phyloP scores from a whole-genome alignment of 1,140 invertebrate genomes.

The Sinonovacula constricta region DNA sequence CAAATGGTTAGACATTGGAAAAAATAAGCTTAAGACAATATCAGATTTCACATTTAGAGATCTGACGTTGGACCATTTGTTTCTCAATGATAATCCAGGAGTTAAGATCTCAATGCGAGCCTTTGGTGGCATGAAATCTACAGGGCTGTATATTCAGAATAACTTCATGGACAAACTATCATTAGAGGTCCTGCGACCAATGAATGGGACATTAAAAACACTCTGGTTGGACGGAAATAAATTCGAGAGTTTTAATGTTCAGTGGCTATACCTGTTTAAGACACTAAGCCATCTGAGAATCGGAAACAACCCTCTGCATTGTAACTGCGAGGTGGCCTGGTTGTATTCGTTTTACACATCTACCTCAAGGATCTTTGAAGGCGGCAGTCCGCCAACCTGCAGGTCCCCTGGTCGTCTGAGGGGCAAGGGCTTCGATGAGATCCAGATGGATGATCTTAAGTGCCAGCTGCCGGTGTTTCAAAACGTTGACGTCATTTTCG shows the following conservation, averaged over 20 bases:
- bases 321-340: slow-evolving; percentile 76
- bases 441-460: slow-evolving; percentile 72
- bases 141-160: slow-evolving; percentile 75
- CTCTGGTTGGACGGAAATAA: slow-evolving; percentile 76
- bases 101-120: slow-evolving; percentile 70
- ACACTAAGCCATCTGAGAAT: slow-evolving; percentile 73
- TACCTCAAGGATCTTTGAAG: slow-evolving; percentile 65
- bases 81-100: slow-evolving; percentile 75
- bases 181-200: slow-evolving; percentile 69
- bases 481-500: slow-evolving; percentile 75
- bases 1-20: slow-evolving; percentile 76
- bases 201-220: slow-evolving; percentile 72
- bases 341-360: slow-evolving; percentile 69
- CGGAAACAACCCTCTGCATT: slow-evolving; percentile 75
- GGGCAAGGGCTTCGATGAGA: slow-evolving; percentile 64
- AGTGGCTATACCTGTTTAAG: slow-evolving; percentile 70
- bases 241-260: slow-evolving; percentile 65
- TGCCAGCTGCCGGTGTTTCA: slow-evolving; percentile 76
- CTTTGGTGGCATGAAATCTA: slow-evolving; percentile 72
- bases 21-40: slow-evolving; percentile 73
- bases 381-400: slow-evolving; percentile 68
- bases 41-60: slow-evolving; percentile 76
- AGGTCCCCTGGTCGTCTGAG: slow-evolving; percentile 63
- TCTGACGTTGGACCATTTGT: slow-evolving; percentile 73
- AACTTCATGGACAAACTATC: slow-evolving; percentile 70